phyloP scores from a whole-genome alignment of 2,797 vertebrate genomes.

The Euthynnus affinis region DNA sequence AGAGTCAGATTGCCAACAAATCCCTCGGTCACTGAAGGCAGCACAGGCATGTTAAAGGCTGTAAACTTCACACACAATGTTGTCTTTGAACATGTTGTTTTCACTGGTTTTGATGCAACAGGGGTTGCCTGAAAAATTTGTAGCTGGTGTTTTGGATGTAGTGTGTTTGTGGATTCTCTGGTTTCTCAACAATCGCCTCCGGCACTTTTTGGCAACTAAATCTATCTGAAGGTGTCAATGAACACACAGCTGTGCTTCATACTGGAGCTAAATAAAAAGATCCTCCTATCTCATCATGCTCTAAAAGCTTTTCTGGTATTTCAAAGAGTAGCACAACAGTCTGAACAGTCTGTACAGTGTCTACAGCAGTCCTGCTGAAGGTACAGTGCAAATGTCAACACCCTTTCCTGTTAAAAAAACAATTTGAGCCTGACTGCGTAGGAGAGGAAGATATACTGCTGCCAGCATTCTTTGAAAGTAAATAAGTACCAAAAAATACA shows the following conservation, averaged over 20 bases:
- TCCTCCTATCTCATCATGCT: background rate
- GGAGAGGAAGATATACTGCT: conserved; percentile 6
- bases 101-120: background rate
- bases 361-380: background rate
- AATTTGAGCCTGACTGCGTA: background rate
- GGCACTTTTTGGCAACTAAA: conserved; percentile 4
- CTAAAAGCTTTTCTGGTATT: background rate
- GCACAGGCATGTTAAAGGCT: conserved; percentile 5
- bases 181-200: background rate
- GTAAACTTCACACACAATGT: background rate
- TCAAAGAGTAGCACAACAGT: conserved; percentile 8
- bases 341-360: conserved; percentile 29
- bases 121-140: background rate
- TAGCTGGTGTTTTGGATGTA: background rate
- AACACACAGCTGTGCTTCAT: background rate
- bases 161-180: conserved; percentile 5
- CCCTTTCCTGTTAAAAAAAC: conserved; percentile 30
- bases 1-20: background rate
- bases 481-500: background rate
- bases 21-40: conserved; percentile 19
- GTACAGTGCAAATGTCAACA: conserved; percentile 17
- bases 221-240: conserved; percentile 1
- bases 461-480: conserved; percentile 15
- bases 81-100: background rate
- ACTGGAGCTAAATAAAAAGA: background rate